phyloP scores from a whole-genome alignment of 2,797 vertebrate species.

The Pelobates cultripes region DNA sequence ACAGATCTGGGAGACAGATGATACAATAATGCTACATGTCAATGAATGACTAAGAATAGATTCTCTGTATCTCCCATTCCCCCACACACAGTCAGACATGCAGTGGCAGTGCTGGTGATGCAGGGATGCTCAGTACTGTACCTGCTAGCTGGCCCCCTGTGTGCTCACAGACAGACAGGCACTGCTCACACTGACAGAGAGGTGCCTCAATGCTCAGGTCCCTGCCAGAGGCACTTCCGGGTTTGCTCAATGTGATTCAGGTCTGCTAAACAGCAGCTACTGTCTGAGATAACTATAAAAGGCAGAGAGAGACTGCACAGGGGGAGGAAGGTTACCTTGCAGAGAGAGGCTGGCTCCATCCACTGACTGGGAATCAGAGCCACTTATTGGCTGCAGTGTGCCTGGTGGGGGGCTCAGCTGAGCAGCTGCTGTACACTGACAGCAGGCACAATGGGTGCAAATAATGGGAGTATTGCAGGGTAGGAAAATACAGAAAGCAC shows the following conservation, averaged over 20 bases:
- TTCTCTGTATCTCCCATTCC: too few relatives aligned
- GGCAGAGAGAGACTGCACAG: constrained; percentile 20
- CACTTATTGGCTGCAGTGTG: too few relatives aligned
- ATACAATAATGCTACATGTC: too few relatives aligned
- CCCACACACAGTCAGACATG: not conserved
- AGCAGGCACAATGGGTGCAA: too few relatives aligned
- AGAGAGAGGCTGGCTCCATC: not conserved
- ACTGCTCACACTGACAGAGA: too few relatives aligned
- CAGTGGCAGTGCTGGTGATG: not conserved
- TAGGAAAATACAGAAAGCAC: too few relatives aligned
- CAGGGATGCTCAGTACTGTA: constrained; percentile 1
- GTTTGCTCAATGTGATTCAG: constrained; percentile 45
- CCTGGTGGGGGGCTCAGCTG: too few relatives aligned
- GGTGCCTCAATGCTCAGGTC: constrained; percentile 9
- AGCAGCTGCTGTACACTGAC: too few relatives aligned
- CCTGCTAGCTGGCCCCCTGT: constrained; percentile 5
- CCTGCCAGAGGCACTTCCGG: constrained; percentile 43
- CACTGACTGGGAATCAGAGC: too few relatives aligned
- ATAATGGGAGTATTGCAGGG: too few relatives aligned
- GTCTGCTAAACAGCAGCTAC: constrained; percentile 27
- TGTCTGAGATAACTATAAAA: constrained; percentile 46
- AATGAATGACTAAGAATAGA: too few relatives aligned
- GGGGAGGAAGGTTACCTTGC: constrained; percentile 42
- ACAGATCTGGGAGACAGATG: too few relatives aligned
- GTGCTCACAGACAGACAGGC: constrained; percentile 4